Evolutionary conservation across 2,113 vertebrate species (phyloP), one percentile per base, ranked within the genome.

Genomic region (Percina caprodes): DNA sequence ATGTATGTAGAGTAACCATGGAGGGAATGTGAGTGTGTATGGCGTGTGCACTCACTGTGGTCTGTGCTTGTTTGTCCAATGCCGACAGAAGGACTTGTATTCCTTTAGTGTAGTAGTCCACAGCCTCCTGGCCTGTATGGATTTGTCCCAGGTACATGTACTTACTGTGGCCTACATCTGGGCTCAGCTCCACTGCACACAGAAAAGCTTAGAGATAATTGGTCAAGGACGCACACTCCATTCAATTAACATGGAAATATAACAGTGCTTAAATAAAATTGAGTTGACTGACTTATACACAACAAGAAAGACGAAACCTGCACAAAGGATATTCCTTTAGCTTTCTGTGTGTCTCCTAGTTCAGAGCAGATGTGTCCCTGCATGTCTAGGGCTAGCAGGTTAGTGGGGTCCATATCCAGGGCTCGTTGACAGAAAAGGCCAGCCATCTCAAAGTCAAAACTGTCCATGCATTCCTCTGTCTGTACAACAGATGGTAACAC

Each of bases 141-240:
- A 96, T 95, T 91, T 96, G 96, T 33, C 95, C 95, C 67, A 96
- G 91, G 82, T 94, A 96, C 96, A 96, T 96, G 84, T 96, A 96
- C 68, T 96, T 96, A 86, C 93, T 92, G 71, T 96, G 94, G 56
- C 96, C 95, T 19, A 80, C 87, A 23, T 95, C 95, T 68, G 95
- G 96, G 59, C 95, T 96, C 51, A 96, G 73, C 60, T 94, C 93
- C 24, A 95, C 93, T 3, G 94, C 94, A 85, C 82, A 92, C 60
- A 95, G 86, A 76, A 96, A 95, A 45, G 90, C 90, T 70, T 95
- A 46, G 10, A 75, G 51, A 65, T 16, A 61, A 1, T 21, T 24
- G 23, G 94, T 96, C 84, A 96, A 95, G 93, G 94, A 92, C 23
- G 18, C 21, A n/a, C 13, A 30, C 13, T 58, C 15, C 1, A 35